These are phyloP conservation scores for Prionace glauca DNA, from an alignment of 2,797 vertebrate genomes.

Conservation along the genomic window DNA sequence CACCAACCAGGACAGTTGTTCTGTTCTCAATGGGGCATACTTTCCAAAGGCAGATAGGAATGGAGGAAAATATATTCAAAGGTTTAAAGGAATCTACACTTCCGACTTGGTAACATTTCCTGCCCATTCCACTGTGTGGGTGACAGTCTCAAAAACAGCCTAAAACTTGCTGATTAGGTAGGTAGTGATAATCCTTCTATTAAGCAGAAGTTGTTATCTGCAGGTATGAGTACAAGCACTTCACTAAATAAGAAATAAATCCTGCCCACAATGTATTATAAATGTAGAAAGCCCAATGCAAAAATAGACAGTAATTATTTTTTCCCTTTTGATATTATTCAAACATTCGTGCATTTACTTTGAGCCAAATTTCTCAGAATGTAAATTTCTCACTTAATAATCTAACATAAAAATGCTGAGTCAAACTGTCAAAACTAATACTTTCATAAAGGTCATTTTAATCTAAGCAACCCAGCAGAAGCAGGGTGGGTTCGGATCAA, in stretches of 20 bases:
- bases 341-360: not conserved
- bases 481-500: not conserved
- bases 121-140: not conserved
- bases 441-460: not conserved
- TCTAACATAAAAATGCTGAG: not conserved
- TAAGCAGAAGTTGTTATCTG: not conserved
- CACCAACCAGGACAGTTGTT: not conserved
- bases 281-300: not conserved
- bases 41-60: not conserved
- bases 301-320: not conserved
- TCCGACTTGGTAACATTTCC: not conserved
- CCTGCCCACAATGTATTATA: not conserved
- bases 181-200: not conserved
- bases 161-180: not conserved
- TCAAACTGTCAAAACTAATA: not conserved
- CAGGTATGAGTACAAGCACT: not conserved
- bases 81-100: not conserved
- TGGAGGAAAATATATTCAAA: not conserved
- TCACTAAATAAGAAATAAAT: not conserved
- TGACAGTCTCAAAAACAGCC: not conserved
- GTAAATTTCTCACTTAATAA: not conserved
- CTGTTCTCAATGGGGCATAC: not conserved
- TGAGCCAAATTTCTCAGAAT: not conserved
- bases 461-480: not conserved
- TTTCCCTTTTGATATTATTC: not conserved